phyloP scores from a whole-genome alignment of 2,113 vertebrate species.

The Pterocles burchelli region DNA sequence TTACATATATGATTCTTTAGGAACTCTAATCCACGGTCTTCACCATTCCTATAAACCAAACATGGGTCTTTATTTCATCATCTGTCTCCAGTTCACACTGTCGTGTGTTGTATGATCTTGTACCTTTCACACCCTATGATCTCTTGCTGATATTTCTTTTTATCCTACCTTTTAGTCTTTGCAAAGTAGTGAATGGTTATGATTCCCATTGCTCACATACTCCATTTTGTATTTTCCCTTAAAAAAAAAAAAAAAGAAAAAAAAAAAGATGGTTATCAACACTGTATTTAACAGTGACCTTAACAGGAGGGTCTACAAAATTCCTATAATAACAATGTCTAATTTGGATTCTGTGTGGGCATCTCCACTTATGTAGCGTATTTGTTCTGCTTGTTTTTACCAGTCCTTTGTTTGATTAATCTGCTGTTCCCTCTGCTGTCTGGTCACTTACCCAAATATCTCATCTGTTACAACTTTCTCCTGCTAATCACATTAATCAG shows the following conservation, averaged over 20 bases:
- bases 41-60: not conserved
- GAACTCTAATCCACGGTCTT: not conserved
- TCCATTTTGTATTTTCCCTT: not conserved
- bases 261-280: not conserved
- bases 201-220: not conserved
- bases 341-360: not conserved
- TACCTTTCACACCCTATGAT: not conserved
- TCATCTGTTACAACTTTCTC: not conserved
- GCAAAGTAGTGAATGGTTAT: not conserved
- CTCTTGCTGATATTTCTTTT: not conserved
- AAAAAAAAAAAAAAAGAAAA: not conserved
- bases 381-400: not conserved
- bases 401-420: not conserved
- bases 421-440: not conserved
- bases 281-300: not conserved
- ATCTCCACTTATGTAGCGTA: not conserved
- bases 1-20: not conserved
- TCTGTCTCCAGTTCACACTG: not conserved
- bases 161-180: not conserved
- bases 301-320: not conserved
- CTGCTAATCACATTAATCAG: not conserved
- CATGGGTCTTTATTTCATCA: accelerated
- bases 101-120: accelerated
- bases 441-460: not conserved
- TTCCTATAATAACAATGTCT: not conserved